These are phyloP conservation scores for Ips nitidus DNA, from an alignment of 1,140 invertebrate species.

Conservation along the genomic window DNA sequence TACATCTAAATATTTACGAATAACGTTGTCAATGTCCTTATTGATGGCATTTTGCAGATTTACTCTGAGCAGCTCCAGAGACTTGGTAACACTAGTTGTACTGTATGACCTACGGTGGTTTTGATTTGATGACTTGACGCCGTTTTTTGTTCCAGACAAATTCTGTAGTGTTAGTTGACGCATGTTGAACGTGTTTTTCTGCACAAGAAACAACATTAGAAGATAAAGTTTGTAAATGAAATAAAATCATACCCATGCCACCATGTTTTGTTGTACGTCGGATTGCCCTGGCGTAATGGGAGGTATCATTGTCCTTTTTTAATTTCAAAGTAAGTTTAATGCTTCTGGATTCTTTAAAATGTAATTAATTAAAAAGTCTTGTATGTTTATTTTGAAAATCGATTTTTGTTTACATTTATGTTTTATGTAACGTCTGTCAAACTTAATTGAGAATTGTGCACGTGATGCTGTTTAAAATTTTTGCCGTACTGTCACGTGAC, in stretches of 20 bases:
- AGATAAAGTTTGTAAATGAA: constrained; percentile 11
- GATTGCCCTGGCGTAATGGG: constrained; percentile 50
- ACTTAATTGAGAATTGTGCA: no score
- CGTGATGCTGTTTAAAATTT: no score
- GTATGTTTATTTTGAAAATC: no score
- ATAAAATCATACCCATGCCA: constrained; percentile 49
- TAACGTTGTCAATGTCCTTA: constrained; percentile 74
- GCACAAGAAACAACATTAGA: constrained; percentile 34
- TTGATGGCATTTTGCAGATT: constrained; percentile 75
- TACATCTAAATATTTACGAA: constrained; percentile 75
- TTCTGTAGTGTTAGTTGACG: constrained; percentile 64
- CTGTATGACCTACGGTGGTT: constrained; percentile 49
- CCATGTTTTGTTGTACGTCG: constrained; percentile 50
- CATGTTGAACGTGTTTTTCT: constrained; percentile 63
- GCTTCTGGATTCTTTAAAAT: no score
- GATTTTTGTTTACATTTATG: no score
- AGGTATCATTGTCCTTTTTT: constrained; percentile 48
- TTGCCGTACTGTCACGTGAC: no score
- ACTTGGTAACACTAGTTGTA: constrained; percentile 64
- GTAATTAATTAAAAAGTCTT: no score
- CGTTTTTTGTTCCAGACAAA: constrained; percentile 55
- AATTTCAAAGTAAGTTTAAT: no score
- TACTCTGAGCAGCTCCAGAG: constrained; percentile 71
- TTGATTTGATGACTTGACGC: constrained; percentile 56
- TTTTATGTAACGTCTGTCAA: no score